Evolutionary conservation across 2,888 invertebrate genomes (phyloP).

Genomic region (Drosophila pseudotakahashii): DNA sequence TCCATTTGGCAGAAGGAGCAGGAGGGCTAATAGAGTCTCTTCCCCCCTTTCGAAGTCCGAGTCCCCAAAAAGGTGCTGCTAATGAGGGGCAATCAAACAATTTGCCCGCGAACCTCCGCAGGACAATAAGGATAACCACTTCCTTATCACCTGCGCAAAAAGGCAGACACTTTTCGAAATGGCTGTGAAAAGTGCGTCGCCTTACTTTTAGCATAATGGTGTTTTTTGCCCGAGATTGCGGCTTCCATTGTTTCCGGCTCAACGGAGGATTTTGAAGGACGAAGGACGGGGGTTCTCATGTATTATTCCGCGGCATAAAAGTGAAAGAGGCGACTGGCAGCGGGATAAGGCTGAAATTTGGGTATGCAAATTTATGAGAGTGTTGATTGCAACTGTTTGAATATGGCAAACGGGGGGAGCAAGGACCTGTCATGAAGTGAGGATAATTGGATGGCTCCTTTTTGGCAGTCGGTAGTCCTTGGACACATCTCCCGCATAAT

Average conservation of each 20-base stretch:
- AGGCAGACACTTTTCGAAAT: slow-evolving; percentile 15
- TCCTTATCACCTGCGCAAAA: slow-evolving; percentile 45
- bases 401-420: slow-evolving; percentile 16
- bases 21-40: slow-evolving; percentile 22
- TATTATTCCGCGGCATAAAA: slow-evolving; percentile 71
- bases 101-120: slow-evolving; percentile 37
- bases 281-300: slow-evolving; percentile 52
- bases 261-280: slow-evolving; percentile 58
- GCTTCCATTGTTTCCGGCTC: slow-evolving; percentile 46
- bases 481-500: slow-evolving; percentile 53
- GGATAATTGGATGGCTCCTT: slow-evolving; percentile 44
- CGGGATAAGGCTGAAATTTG: slow-evolving; percentile 52
- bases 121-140: slow-evolving; percentile 47
- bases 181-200: slow-evolving; percentile 42
- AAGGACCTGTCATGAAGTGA: slow-evolving; percentile 21
- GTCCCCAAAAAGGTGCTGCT: slow-evolving; percentile 17
- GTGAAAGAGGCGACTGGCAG: slow-evolving; percentile 31
- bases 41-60: too few relatives aligned
- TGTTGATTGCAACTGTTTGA: slow-evolving; percentile 70
- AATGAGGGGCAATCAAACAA: slow-evolving; percentile 57
- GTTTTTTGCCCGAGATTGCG: slow-evolving; percentile 24
- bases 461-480: slow-evolving; percentile 4
- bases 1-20: slow-evolving; percentile 15
- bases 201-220: slow-evolving; percentile 10
- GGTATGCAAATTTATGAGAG: slow-evolving; percentile 75